These are phyloP conservation scores for Eubasilissa splendida DNA, from an alignment of 2,888 invertebrate species.

Conservation along the genomic window DNA sequence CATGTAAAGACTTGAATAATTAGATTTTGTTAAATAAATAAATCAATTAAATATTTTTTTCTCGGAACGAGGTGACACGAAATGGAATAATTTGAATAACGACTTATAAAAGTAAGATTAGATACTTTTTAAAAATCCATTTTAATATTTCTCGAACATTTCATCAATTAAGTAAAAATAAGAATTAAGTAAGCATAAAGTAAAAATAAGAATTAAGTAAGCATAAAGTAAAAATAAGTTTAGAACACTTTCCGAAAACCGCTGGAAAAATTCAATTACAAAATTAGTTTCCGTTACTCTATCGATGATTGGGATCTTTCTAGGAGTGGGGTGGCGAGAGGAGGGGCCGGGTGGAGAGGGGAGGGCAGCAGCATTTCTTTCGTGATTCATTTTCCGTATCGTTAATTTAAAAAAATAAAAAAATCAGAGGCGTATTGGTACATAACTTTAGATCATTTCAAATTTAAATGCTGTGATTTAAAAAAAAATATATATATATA, in stretches of 20 bases:
- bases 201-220: not conserved
- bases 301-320: conserved; percentile 45
- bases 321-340: conserved; percentile 8
- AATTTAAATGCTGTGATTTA: not conserved
- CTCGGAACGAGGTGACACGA: not conserved
- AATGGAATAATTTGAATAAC: not conserved
- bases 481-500: not conserved
- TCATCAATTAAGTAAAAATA: too few species aligned
- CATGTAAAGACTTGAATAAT: too few species aligned
- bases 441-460: not conserved
- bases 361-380: conserved; percentile 31
- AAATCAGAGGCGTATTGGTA: conserved; percentile 36
- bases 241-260: conserved; percentile 3
- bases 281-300: conserved; percentile 40
- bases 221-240: not conserved
- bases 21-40: too few species aligned
- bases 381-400: conserved; percentile 55
- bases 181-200: not conserved
- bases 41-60: too few species aligned
- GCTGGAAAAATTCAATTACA: conserved; percentile 44
- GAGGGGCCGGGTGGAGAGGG: not conserved
- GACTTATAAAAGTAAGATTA: not conserved
- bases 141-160: too few species aligned
- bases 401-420: conserved; percentile 48
- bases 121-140: not conserved